Evolutionary conservation across 2,113 vertebrate species (phyloP), one percentile per base, ranked within the genome.

Genomic region (Indicator maculatus): DNA sequence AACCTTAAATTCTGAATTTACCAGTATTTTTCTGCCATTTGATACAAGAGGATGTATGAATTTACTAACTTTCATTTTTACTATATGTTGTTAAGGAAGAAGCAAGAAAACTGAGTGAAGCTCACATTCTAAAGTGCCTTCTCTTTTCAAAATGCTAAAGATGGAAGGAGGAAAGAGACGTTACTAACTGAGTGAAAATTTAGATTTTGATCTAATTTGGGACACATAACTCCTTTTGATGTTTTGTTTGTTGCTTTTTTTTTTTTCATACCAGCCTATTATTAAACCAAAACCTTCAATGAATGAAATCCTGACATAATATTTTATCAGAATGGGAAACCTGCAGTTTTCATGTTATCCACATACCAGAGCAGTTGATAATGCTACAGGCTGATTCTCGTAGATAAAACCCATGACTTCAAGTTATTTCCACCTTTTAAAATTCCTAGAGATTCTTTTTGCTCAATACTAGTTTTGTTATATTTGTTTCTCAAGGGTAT

Each of bases 401-500:
- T 66, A 60, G 60, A 84, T 55, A 80, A 90, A 74, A 79, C n/a
- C 64, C 73, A 33, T 87, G 55, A 60, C 71, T 88, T 91, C 28
- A 67, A 74, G 44, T 93, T 69, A 71, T 86, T 72, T 71, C 31
- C 28, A 36, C 64, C 45, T 88, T 88, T 93, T 83, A 74, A 94
- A 95, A 93, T 89, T 93, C 79, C 69, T 80, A 38, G 52, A 14
- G 10, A 90, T 92, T 59, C 21, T 39, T 94, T 88, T 65, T 73
- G 81, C 16, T 77, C 75, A 73, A 36, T 85, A 71, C 12, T 65
- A 13, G 14, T 83, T 44, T 78, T 83, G 31, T 88, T 92, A n/a
- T 86, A 79, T 84, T 95, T 74, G 56, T 94, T 88, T 96, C 88
- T 84, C 91, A 64, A 90, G 89, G 80, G 69, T 69, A 87, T 82